Percentiles rank a stretch among this genome's conserved stretches.
These are phyloP conservation scores for Drosophila bocki DNA, from an alignment of 1,140 invertebrate genomes.

Conservation along the genomic window DNA sequence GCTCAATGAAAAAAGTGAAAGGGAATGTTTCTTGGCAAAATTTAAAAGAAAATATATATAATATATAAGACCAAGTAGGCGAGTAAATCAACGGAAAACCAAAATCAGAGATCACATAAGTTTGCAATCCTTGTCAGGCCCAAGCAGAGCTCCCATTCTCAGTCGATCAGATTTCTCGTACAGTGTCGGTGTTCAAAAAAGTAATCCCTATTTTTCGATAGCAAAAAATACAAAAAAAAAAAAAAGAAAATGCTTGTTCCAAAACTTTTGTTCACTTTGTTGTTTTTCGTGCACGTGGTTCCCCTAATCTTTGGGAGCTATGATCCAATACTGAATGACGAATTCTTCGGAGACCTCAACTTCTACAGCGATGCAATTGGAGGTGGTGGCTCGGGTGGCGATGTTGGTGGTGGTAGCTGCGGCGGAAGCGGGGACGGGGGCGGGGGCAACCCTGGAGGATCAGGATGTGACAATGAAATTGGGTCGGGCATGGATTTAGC, in stretches of 20 bases:
- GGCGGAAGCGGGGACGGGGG: neutral
- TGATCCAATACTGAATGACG: neutral
- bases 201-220: neutral
- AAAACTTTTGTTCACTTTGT: constrained; percentile 9
- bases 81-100: neutral
- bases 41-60: too few species aligned
- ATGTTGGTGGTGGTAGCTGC: too few species aligned
- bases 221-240: neutral
- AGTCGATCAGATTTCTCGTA: neutral
- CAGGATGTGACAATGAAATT: constrained; percentile 48
- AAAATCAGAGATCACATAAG: neutral
- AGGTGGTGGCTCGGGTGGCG: neutral
- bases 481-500: neutral
- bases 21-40: neutral
- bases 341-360: neutral
- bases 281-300: constrained; percentile 24
- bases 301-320: constrained; percentile 25
- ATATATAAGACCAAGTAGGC: neutral
- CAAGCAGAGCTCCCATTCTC: neutral
- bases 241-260: constrained; percentile 32
- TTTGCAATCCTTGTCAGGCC: neutral
- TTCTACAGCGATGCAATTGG: constrained; percentile 13
- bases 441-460: neutral
- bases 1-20: neutral
- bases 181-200: neutral